A percentile compares a stretch with the other conserved stretches of the same genome.
phyloP scores from a whole-genome alignment of 1,140 invertebrate species.

The Drosophila sechellia region DNA sequence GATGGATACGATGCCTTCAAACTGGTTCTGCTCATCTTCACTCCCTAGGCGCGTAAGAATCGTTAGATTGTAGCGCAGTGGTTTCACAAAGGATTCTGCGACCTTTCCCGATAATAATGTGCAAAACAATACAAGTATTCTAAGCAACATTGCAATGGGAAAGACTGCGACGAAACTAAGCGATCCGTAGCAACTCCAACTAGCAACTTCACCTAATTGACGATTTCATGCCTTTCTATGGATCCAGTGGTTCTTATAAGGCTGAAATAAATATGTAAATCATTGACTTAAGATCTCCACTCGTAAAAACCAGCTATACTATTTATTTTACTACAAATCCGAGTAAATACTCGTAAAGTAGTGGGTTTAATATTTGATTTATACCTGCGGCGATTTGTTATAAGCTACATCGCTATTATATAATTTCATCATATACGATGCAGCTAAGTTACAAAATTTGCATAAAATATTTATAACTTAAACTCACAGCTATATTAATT shows the following conservation, averaged over 20 bases:
- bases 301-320: neutral
- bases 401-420: neutral
- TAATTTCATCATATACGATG: neutral
- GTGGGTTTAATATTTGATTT: neutral
- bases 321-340: neutral
- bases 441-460: neutral
- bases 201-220: neutral
- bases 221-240: neutral
- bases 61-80: constrained; percentile 6
- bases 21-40: neutral
- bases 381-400: neutral
- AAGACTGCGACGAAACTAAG: neutral
- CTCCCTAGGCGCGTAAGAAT: constrained; percentile 2
- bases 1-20: constrained; percentile 10
- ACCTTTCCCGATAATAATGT: neutral
- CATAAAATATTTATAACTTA: neutral
- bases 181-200: neutral
- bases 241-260: neutral
- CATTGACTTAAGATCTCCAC: neutral
- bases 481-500: constrained; percentile 3
- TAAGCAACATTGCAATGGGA: constrained; percentile 8
- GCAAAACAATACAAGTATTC: neutral
- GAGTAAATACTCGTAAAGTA: neutral
- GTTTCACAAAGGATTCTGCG: neutral
- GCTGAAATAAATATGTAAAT: neutral